phyloP scores from a whole-genome alignment of 2,797 vertebrate genomes.

The Neopelma chrysocephalum region DNA sequence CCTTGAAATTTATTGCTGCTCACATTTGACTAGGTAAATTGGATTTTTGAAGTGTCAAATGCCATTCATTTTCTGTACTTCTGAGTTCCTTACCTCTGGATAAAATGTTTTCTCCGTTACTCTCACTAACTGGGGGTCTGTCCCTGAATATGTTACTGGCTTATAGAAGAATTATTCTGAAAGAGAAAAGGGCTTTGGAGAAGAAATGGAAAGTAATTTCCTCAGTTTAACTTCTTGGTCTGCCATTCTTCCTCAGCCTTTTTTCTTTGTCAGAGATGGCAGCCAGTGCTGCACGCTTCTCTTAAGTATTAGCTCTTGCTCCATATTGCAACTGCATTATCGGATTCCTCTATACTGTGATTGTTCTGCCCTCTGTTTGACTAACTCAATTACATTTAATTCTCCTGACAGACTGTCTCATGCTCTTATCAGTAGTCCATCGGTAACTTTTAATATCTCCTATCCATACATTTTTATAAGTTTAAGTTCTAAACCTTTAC shows the following conservation, averaged over 20 bases:
- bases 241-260: not conserved
- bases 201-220: not conserved
- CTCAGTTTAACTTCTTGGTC: not conserved
- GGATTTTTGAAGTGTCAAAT: not conserved
- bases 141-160: not conserved
- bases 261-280: not conserved
- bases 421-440: not conserved
- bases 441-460: not conserved
- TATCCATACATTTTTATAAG: rapidly evolving
- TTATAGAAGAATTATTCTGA: not conserved
- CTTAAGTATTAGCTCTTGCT: not conserved
- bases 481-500: not conserved
- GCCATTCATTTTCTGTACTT: not conserved
- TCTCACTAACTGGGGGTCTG: not conserved
- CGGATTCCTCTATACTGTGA: not conserved
- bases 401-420: not conserved
- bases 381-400: not conserved
- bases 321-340: not conserved
- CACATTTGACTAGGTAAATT: not conserved
- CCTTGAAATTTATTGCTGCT: not conserved
- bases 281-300: not conserved
- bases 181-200: not conserved
- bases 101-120: not conserved
- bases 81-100: not conserved
- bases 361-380: not conserved